A percentile compares a stretch with the other conserved stretches of the same genome.
Conservation (phyloP, 2,113 vertebrate genomes). For the Antigone vipio region DNA sequence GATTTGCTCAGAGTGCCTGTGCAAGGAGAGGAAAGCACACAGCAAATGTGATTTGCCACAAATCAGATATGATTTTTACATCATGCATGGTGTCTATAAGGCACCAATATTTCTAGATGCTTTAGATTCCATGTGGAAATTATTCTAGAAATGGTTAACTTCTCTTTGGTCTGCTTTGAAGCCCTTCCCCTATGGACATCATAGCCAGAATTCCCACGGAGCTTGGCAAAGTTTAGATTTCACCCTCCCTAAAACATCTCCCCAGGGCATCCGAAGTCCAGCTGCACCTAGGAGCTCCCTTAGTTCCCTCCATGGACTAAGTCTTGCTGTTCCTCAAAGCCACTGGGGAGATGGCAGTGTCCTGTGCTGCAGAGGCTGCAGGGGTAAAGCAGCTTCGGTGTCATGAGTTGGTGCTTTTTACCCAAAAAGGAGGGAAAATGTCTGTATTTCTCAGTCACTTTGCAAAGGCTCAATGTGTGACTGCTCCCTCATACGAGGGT, state of each 20-base stretch:
- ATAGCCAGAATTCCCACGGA: background rate
- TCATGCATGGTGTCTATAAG: rapidly evolving
- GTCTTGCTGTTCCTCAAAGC: background rate
- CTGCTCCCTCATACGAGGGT: rapidly evolving
- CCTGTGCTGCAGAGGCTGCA: background rate
- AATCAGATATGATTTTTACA: background rate
- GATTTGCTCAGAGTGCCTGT: background rate
- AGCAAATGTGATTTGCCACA: background rate
- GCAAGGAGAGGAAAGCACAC: background rate
- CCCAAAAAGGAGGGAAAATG: background rate
- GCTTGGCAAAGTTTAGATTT: background rate
- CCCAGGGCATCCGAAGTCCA: too few relatives aligned
- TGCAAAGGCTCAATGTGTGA: background rate
- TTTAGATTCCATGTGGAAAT: background rate
- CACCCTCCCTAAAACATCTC: background rate
- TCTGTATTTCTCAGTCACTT: rapidly evolving
- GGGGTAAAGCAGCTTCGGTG: background rate
- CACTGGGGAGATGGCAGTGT: background rate
- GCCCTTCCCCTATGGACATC: background rate
- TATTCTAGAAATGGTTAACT: background rate
- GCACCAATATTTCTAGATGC: too few relatives aligned
- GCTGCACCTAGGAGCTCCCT: background rate
- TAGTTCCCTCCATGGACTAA: background rate
- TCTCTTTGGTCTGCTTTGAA: background rate
- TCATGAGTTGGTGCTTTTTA: background rate